phyloP scores from a whole-genome alignment of 2,797 vertebrate species.

The Propithecus perrieri region DNA sequence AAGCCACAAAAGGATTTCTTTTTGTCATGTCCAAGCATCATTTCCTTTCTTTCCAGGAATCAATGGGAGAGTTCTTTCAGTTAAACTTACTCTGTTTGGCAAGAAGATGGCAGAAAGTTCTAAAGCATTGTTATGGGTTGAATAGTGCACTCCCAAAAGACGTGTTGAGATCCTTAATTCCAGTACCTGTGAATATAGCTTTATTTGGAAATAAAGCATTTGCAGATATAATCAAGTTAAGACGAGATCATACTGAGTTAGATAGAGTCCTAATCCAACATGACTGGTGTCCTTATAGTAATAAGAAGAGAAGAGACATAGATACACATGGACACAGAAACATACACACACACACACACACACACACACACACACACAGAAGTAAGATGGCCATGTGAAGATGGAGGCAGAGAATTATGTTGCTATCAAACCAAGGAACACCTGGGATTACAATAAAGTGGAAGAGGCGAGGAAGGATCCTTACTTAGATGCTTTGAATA shows the following conservation, averaged over 20 bases:
- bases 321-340: not conserved
- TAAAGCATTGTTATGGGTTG: not conserved
- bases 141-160: not conserved
- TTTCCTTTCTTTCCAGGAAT: not conserved
- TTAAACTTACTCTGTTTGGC: not conserved
- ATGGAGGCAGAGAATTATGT: not conserved
- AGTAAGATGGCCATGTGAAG: no score
- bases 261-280: not conserved
- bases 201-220: not conserved
- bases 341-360: not conserved
- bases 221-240: not conserved
- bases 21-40: not conserved
- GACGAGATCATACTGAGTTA: not conserved
- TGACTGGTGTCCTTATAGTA: not conserved
- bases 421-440: not conserved
- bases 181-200: not conserved
- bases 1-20: not conserved
- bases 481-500: not conserved
- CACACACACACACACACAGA: not conserved
- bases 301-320: not conserved
- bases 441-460: not conserved
- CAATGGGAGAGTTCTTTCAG: not conserved
- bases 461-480: not conserved
- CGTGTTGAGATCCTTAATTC: not conserved
- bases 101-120: not conserved